Evolutionary conservation across 2,113 vertebrate species (phyloP), one percentile per base, ranked within the genome.

Genomic region (Lathamus discolor): DNA sequence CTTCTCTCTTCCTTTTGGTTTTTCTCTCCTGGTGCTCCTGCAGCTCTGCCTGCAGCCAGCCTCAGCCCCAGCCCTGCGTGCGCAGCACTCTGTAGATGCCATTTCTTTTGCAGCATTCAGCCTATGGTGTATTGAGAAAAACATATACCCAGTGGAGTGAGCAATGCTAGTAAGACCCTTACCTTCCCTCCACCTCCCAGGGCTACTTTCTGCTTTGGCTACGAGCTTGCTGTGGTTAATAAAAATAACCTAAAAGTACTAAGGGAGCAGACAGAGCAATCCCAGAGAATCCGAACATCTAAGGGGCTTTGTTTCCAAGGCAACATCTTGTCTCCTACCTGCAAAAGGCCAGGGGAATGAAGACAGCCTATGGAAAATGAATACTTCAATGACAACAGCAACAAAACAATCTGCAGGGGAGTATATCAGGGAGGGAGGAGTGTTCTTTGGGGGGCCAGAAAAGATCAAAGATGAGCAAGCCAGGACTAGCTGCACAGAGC

Each of bases 321-420:
- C 91, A 98, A 98, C 98, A 62, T 68, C 96, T 90, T 93, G 97
- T 98, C 96, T 98, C 98, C 98, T 98, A 97, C 97, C 97, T 98
- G 98, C 97, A 89, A 96, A 94, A 93, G 92, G 95, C 96, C 96
- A 95, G 70, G 61, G 83, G 92, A 96, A 95, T 85, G 81, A 95
- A 97, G 95, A 96, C 94, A 97, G 97, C 90, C 95, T 96, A 98
- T 98, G 95, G 97, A 98, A 98, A 98, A 98, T 96, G 95, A 97
- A 97, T 94, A 96, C 96, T 91, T 91, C 80, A 81, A 43, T 69
- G 81, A 95, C 77, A 88, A 90, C 90, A 90, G 96, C 81, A 80
- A 97, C 92, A 95, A 95, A 88, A 90, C 88, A 94, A 96, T 77
- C 95, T 91, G 80, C 86, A 73, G 77, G 67, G 87, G 83, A 79